Base-by-base conservation (phyloP, 2,888 invertebrate genomes). In the Campoletis raptor region DNA sequence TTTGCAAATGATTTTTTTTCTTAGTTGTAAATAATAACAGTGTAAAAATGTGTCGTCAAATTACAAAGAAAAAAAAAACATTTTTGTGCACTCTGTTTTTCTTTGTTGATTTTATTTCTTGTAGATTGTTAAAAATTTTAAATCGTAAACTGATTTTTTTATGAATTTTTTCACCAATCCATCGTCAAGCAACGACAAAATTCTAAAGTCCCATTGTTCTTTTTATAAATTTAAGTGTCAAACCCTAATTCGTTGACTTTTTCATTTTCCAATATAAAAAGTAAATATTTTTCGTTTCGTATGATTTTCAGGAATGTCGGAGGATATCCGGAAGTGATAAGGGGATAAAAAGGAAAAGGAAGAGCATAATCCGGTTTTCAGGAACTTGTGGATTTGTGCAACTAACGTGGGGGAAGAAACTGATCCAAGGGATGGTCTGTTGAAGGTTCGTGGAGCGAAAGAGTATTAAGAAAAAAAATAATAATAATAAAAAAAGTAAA, bases 321-420 rank as follows among this genome's bases (percentile, higher is more conserved):
- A 57, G 74, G 21, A 42, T 30, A 2, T 40, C 61, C 42, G 42
- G 61, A 74, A 74, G 61, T 24, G 57, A 57, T 45, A 40, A 74
- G 40, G 24, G 42, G 74, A n/a, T 61, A 74, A 61, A 45, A 42
- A 40, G 37, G n/a, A 18, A 15, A 74, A 12, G 37, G 2, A 45
- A 1, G 24, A 57, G 57, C 24, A 37, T 70, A 70, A 70, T 70
- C 69, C 45, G 66, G 18, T 66, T 37, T 66, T 15, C 69, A 70
- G 69, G 45, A 45, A 70, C 42, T 70, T 70, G 69, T 21, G 69
- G 69, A 70, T 70, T 70, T 70, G 69, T 57, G 64, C 7, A 70
- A 70, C 54, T 57, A 40, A 52, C 57, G 69, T 80, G 9, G 10
- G 21, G 24, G n/a, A 18, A 66, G 36, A 2, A 5, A 37, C 36